Base-by-base conservation (phyloP, 1,140 invertebrate species). In the Philotrypesis tridentata region DNA sequence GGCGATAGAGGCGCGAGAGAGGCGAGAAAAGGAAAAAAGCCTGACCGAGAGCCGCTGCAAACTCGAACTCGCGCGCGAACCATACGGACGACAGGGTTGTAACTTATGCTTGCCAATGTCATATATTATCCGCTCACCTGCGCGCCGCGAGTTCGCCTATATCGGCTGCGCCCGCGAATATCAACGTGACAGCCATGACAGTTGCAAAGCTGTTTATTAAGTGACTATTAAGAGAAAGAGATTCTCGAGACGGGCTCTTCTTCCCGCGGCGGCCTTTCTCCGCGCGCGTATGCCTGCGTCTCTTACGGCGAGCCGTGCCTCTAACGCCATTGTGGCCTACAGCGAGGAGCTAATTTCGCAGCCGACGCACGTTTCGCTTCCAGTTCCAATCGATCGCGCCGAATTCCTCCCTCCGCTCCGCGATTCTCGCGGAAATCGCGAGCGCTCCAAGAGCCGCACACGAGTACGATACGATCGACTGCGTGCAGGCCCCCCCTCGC, bases 171-270 rank as follows among this genome's bases (percentile, higher is more conserved):
- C 31, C 67, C 37, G 73, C 72, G 43, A 81, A 81, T 81, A 81
- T 81, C 79, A 81, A 68, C 72, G 40, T 81, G 79, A 74, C 79
- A 81, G 79, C 72, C 72, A 60, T 75, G 79, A 75, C 79, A 75
- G 72, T 81, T 81, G 79, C 72, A 81, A 74, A 81, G 79, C 79
- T 75, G 72, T 81, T 81, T 81, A 81, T 81, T 81, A 81, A 81
- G 72, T 81, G 79, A 81, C 79, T 81, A 81, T 81, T 81, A 75
- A 81, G 61, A 81, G 75, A 79, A 75, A 70, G 72, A 75, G 79
- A 81, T 81, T 75, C 63, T 81, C 40, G 6, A 11, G 25, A 17
- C 55, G 48, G 31, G 21, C 29, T 60, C 43, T 65, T 80, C 48
- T 72, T 31, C 17, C 33, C 33, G 33, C 33, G 33, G 33, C 23